Evolutionary conservation across 2,113 vertebrate genomes (phyloP).

Genomic region (Elachura formosa): DNA sequence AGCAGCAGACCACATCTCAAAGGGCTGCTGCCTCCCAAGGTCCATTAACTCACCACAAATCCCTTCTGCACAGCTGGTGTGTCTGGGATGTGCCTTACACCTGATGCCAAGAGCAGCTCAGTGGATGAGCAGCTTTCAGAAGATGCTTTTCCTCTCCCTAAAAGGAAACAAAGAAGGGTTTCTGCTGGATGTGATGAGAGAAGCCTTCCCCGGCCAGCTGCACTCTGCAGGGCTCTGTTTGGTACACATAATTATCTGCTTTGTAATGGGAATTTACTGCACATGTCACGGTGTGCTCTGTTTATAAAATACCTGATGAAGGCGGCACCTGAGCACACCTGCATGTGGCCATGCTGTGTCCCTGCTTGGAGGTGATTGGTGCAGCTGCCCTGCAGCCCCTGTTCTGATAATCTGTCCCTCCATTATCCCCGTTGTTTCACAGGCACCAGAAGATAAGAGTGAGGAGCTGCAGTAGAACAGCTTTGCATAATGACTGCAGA

Average conservation of each 20-base stretch:
- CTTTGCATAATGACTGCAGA: background rate
- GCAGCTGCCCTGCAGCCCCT: background rate
- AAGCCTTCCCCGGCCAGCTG: background rate
- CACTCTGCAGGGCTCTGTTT: conserved; percentile 28
- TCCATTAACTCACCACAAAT: background rate
- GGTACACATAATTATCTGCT: conserved; percentile 36
- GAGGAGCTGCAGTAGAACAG: background rate
- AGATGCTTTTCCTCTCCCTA: background rate
- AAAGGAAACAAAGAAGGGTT: background rate
- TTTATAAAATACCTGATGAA: conserved; percentile 30
- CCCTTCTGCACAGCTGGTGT: background rate
- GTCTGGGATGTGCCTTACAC: background rate
- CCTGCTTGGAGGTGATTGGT: background rate
- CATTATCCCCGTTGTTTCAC: background rate
- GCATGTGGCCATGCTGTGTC: fast-evolving
- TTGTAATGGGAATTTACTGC: background rate
- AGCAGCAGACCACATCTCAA: background rate
- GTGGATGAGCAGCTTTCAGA: background rate
- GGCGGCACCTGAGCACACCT: background rate
- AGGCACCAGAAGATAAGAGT: background rate
- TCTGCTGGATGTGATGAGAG: background rate
- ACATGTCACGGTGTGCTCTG: background rate
- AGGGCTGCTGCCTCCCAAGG: background rate
- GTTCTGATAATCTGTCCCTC: background rate
- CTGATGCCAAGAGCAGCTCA: background rate